Base-by-base conservation (phyloP, 2,888 invertebrate species). In the Hirtodrosophila cameraria region DNA sequence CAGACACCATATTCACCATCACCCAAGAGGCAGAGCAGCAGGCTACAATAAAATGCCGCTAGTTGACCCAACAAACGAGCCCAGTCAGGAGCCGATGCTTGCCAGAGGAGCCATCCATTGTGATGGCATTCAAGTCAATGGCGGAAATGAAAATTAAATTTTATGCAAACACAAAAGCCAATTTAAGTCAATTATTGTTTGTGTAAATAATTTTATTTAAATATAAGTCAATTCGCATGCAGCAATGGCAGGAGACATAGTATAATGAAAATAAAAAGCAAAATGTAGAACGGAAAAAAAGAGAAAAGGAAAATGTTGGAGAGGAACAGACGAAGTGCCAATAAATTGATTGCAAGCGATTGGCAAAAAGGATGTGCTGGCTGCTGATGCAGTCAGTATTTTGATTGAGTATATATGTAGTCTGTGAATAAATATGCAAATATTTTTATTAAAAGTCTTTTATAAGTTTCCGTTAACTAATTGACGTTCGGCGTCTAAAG, bases 171-270 rank as follows among this genome's bases (percentile, higher is more conserved):
- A 87, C 74, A 86, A 79, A 82, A 73, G 70, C 66, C 82, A 86
- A 87, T 85, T 85, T 74, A 80, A 85, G 85, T 87, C 79, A 82
- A 85, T 85, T 82, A 82, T 85, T 82, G 87, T 85, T 85, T 82
- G 75, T 75, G 77, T 74, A 82, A 75, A 72, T 85, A 86, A 85
- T 85, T 82, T 86, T 86, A 85, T 81, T 85, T 84, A 79, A 86
- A 86, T 79, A 70, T 66, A 77, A 74, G 65, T 75, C n/a, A n/a
- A n/a, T n/a, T n/a, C 59, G 50, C 25, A 41, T 27, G 31, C 54
- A 43, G 31, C 46, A 31, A 54, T 49, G 30, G 16, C 2, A 41
- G 20, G 8, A 18, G 52, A 30, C 18, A 8, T 1, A 20, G 4
- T 36, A 36, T 3, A 7, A 25, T 36, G 33, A 41, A 15, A 11